Evolutionary conservation across 2,888 invertebrate species (phyloP), one percentile per base, ranked within the genome.

Genomic region (Lamellibrachia satsuma): DNA sequence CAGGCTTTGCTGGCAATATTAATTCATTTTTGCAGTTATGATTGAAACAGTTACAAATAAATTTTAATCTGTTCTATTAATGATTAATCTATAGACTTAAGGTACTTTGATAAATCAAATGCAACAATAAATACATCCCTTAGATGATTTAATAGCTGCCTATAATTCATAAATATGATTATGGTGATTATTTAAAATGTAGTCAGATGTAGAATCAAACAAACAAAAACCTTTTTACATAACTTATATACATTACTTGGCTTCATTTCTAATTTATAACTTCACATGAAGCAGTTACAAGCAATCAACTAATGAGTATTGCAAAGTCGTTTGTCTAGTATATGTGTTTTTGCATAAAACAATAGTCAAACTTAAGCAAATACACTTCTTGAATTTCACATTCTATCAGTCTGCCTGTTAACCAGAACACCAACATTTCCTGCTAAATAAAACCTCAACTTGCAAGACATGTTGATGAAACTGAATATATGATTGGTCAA

Each of bases 261-360:
- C 75, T 75, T 75, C 75, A 75, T 22, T 75, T 75, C 75, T 75
- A 75, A n/a, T 75, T 75, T 22, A n/a, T n/a, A 22, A 75, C 4
- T 57, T 57, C 57, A 57, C 57, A 57, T 57, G 57, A 57, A 11
- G 57, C 6, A n/a, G 75, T 22, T 75, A 75, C n/a, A 75, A 75
- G 15, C 75, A 75, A 75, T 75, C 75, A 60, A 75, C 75, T 75
- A 75, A 75, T 75, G 75, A 75, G 75, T 75, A 75, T 75, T 75
- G 15, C 75, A 75, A 75, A 75, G n/a, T 75, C 75, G n/a, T 75
- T 15, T 75, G 75, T 22, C 22, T n/a, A 75, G 15, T 75, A 75
- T 6, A 60, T 60, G 75, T 3, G 15, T 75, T 75, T 75, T 15
- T 11, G 15, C 75, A 11, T 11, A 75, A 75, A 75, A 75, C 22